Base-by-base conservation (phyloP, 2,888 invertebrate species). In the Tenthredo amoena region DNA sequence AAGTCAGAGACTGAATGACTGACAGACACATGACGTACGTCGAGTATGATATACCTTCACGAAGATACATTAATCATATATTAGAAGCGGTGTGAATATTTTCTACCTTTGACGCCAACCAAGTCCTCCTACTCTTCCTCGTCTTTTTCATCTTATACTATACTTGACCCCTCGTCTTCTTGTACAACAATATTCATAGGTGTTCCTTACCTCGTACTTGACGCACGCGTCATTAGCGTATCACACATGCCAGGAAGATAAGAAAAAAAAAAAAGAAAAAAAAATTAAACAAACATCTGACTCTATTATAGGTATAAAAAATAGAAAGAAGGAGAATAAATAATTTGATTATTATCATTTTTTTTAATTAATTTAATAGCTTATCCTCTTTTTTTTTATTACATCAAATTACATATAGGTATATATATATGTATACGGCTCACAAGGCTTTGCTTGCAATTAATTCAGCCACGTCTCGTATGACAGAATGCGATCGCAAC, bases 11-110 rank as follows among this genome's bases (percentile, higher is more conserved):
- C 72, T 74, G 72, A 74, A 6, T 74, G 71, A 71, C 34, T 72
- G 40, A 74, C 72, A 40, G 72, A 43, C 43, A 55, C 12, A 47
- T 74, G 72, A 74, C 77, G 77, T 55, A 3, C 55, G 55, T 10
- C 34, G 15, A n/a, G 40, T 31, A 34, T 50, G 50, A 34, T 47
- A 40, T 47, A 26, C 12, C 26, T 34, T 26, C 31, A 50, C 50
- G 40, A 26, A 77, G 37, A 77, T 3, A 34, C 77, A 77, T 77
- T 77, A 77, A 77, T 77, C 77, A 77, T 77, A 77, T n/a, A 55
- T 58, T 50, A 50, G 34, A 55, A 77, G 31, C 77, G 77, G 77
- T 77, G 77, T 77, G 77, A 77, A 77, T 77, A 77, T 31, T 47
- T 76, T 58, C 77, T 50, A 77, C 77, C 55, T 55, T 18, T 77